phyloP scores from a whole-genome alignment of 2,797 vertebrate genomes.

The Petrocephalus sullivani region DNA sequence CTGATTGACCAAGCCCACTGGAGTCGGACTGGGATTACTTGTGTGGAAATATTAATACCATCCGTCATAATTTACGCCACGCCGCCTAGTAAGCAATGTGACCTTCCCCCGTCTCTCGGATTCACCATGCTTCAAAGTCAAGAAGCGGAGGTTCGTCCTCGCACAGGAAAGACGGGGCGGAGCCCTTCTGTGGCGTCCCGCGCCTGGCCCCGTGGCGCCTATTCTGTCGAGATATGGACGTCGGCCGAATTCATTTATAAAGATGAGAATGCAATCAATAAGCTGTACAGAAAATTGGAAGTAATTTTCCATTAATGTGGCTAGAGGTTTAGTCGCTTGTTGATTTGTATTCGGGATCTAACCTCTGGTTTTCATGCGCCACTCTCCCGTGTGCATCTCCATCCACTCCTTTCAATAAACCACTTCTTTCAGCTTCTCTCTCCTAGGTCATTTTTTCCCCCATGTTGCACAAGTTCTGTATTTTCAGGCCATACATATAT shows the following conservation, averaged over 20 bases:
- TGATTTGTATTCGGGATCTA: constrained; percentile 64
- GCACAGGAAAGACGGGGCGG: not conserved
- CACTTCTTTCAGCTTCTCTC: constrained; percentile 21
- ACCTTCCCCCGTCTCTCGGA: constrained; percentile 23
- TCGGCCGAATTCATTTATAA: constrained; percentile 61
- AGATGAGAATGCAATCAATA: constrained; percentile 73
- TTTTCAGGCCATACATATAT: constrained; percentile 33
- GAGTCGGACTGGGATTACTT: not conserved
- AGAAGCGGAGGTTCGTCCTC: not conserved
- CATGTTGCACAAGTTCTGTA: constrained; percentile 23
- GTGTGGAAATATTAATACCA: constrained; percentile 11
- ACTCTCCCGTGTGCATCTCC: constrained; percentile 26
- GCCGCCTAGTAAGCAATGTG: not conserved
- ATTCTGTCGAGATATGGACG: constrained; percentile 27
- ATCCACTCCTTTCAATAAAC: constrained; percentile 43
- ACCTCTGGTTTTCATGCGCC: constrained; percentile 46
- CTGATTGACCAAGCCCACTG: constrained; percentile 8
- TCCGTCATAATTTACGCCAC: not conserved
- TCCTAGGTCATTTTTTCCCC: constrained; percentile 36
- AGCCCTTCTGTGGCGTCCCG: not conserved
- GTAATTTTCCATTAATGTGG: constrained; percentile 69
- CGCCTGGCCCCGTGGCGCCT: constrained; percentile 11
- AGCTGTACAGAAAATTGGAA: constrained; percentile 65
- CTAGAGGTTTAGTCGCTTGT: constrained; percentile 51
- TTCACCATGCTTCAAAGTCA: constrained; percentile 5